These are phyloP conservation scores for Pyrgilauda ruficollis DNA, from an alignment of 2,113 vertebrate genomes.

Conservation along the genomic window DNA sequence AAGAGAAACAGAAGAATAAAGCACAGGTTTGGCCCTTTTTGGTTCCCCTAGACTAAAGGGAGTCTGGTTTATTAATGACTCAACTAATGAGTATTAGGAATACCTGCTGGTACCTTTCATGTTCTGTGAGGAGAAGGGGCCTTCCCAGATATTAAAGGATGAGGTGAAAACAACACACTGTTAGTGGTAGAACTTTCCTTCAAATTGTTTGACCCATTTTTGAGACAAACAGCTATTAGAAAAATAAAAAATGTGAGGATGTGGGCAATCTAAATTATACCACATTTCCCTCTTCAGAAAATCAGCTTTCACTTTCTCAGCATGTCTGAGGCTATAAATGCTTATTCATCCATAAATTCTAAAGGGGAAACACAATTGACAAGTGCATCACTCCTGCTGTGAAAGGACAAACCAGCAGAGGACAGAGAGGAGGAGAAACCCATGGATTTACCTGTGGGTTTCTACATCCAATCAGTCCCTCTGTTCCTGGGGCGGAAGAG, in stretches of 20 bases:
- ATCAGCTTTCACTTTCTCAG: conserved; percentile 1
- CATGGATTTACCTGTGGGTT: not conserved
- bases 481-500: not conserved
- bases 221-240: not conserved
- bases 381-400: not conserved
- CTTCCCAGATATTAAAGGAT: not conserved
- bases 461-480: not conserved
- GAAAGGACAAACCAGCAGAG: not conserved
- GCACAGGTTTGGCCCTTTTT: not conserved
- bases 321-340: not conserved
- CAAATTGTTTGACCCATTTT: not conserved
- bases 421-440: not conserved
- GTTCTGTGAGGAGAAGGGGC: not conserved
- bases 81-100: not conserved
- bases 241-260: not conserved
- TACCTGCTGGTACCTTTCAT: not conserved
- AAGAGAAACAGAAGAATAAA: not conserved
- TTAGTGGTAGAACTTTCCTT: not conserved
- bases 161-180: not conserved
- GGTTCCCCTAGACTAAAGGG: not conserved
- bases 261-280: not conserved
- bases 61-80: not conserved
- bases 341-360: not conserved
- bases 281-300: not conserved
- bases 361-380: not conserved